Conservation (phyloP, 2,113 vertebrate species). For the Chrysemys picta region DNA sequence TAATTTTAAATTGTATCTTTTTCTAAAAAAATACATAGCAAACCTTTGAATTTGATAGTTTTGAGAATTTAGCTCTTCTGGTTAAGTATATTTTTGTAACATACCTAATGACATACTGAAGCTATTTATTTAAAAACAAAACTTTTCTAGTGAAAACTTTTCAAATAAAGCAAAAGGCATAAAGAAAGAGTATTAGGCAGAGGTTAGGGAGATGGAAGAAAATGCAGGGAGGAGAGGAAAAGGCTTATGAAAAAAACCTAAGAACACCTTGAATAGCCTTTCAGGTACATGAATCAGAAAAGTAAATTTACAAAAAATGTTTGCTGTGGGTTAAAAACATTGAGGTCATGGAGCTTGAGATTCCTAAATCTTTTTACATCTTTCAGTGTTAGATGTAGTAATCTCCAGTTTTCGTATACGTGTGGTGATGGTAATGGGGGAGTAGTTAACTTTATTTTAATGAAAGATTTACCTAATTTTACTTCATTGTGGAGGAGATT, state of each 20-base stretch:
- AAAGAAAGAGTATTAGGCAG: background rate
- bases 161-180: background rate
- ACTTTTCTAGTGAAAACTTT: rapidly evolving
- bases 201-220: rapidly evolving
- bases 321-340: background rate
- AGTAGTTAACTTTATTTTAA: background rate
- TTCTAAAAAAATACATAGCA: background rate
- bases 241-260: rapidly evolving
- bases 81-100: background rate
- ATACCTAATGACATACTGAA: rapidly evolving
- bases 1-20: background rate
- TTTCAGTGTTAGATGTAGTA: background rate
- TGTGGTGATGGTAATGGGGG: background rate
- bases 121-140: rapidly evolving
- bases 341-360: background rate
- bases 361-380: background rate
- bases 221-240: background rate
- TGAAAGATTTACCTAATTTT: too few relatives aligned
- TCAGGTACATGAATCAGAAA: rapidly evolving
- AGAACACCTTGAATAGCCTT: background rate
- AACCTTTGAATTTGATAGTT: background rate
- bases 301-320: background rate
- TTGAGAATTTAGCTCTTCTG: background rate
- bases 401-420: background rate
- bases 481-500: background rate